phyloP scores from a whole-genome alignment of 2,888 invertebrate species.

The Tenthredo livida region DNA sequence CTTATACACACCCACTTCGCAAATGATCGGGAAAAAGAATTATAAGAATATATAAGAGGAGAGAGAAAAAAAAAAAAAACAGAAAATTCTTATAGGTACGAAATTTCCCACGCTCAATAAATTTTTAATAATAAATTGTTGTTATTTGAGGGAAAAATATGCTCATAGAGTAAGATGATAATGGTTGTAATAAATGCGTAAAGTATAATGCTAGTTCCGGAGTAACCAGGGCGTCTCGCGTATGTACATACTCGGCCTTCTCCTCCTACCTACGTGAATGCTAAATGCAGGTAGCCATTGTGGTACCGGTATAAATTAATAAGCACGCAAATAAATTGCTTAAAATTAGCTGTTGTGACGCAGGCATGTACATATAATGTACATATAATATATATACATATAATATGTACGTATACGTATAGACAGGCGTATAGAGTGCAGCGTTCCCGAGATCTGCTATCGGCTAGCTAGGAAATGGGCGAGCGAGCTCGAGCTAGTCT shows the following conservation, averaged over 20 bases:
- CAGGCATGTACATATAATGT: constrained; percentile 27
- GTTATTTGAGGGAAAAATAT: neutral
- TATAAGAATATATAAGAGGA: neutral
- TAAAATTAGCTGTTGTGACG: constrained; percentile 70
- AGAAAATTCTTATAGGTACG: too few species aligned
- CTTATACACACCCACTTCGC: neutral
- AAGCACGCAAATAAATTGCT: constrained; percentile 69
- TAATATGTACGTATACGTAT: neutral
- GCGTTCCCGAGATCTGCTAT: constrained; percentile 32
- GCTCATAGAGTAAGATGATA: neutral
- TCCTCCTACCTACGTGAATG: neutral
- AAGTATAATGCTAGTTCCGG: constrained; percentile 19
- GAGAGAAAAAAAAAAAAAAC: neutral
- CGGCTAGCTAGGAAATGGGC: constrained; percentile 37
- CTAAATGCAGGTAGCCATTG: constrained; percentile 39
- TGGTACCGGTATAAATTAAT: constrained; percentile 69
- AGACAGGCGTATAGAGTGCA: neutral
- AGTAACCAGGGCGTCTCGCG: constrained; percentile 32
- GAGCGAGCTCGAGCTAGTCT: neutral
- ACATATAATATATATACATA: neutral
- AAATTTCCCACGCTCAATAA: neutral
- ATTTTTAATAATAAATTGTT: neutral
- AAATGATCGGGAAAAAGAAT: neutral
- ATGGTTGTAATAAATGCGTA: neutral
- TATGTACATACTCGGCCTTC: neutral